Conservation (phyloP, 2,797 vertebrate species). For the Rhodeus uyekii region DNA sequence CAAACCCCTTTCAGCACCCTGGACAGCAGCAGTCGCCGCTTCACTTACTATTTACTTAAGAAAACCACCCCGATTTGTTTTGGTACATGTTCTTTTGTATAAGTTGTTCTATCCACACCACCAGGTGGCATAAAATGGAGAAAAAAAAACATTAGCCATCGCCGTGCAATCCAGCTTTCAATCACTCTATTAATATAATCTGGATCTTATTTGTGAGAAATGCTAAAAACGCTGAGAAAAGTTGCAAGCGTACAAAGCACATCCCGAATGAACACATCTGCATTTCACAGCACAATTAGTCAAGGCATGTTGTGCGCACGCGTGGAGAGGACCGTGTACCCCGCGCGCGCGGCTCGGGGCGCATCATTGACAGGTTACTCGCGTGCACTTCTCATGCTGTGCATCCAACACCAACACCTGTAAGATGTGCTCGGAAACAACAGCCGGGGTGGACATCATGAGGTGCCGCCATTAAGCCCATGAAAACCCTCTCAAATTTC, state of each 20-base stretch:
- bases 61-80: neutral
- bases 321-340: neutral
- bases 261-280: neutral
- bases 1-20: slow-evolving; percentile 9
- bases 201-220: too few species aligned
- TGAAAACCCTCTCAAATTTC: neutral
- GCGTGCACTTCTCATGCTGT: slow-evolving; percentile 1
- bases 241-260: neutral
- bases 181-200: neutral
- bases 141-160: neutral
- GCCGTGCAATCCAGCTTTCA: neutral
- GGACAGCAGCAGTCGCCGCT: slow-evolving; percentile 1
- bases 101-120: neutral
- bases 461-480: slow-evolving; percentile 3
- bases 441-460: slow-evolving; percentile 12
- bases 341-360: neutral
- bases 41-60: neutral
- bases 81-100: neutral
- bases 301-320: slow-evolving; percentile 21
- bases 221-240: neutral
- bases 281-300: neutral
- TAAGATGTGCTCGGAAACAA: slow-evolving; percentile 16
- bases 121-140: slow-evolving; percentile 8
- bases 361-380: slow-evolving; percentile 23
- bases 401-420: slow-evolving; percentile 22